These are phyloP conservation scores for Scaptomyza flava DNA, from an alignment of 2,888 invertebrate species.

Conservation along the genomic window DNA sequence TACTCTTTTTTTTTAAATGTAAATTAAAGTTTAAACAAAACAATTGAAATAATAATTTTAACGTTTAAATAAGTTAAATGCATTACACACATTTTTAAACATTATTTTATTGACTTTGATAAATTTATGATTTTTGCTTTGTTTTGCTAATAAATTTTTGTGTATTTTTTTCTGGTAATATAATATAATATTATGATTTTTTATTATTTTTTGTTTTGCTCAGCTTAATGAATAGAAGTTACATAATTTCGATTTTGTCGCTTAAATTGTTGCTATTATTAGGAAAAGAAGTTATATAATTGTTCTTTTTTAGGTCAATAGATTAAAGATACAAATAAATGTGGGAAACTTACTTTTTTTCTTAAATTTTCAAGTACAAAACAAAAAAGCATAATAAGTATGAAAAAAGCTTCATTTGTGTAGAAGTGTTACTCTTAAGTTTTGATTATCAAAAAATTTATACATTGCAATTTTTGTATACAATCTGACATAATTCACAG, in stretches of 20 bases:
- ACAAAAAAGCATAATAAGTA: constrained; percentile 3
- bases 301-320: constrained; percentile 61
- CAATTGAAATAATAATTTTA: constrained; percentile 67
- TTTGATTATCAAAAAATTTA: constrained; percentile 60
- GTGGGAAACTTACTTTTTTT: constrained; percentile 37
- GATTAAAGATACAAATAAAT: constrained; percentile 40
- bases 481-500: constrained; percentile 59
- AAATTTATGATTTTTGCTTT: constrained; percentile 63
- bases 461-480: constrained; percentile 62
- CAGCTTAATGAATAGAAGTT: constrained; percentile 65
- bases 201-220: constrained; percentile 52
- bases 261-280: constrained; percentile 59
- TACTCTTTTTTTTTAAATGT: constrained; percentile 24
- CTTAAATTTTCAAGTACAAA: constrained; percentile 33
- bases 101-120: constrained; percentile 79
- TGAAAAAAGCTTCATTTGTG: constrained; percentile 40
- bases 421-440: constrained; percentile 29
- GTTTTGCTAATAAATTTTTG: constrained; percentile 69
- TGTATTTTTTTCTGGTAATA: constrained; percentile 60
- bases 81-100: constrained; percentile 75
- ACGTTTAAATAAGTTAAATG: constrained; percentile 76
- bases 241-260: constrained; percentile 58
- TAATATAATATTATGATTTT: constrained; percentile 28
- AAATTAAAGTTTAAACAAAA: constrained; percentile 52
- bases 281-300: constrained; percentile 49